A percentile compares a stretch with the other conserved stretches of the same genome.
phyloP scores from a whole-genome alignment of 2,888 invertebrate species.

The Stenolophus ochropezus region DNA sequence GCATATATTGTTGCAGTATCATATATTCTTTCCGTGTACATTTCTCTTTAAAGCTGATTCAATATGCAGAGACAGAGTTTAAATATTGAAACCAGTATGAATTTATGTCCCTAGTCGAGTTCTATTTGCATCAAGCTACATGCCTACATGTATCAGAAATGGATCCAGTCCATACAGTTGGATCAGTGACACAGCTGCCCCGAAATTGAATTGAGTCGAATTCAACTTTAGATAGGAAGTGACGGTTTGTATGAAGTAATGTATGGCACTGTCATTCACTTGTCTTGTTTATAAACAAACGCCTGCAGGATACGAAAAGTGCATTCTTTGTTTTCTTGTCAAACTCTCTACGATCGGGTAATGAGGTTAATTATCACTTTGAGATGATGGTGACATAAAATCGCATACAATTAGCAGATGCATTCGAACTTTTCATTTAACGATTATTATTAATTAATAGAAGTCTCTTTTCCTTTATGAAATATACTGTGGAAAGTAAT shows the following conservation, averaged over 20 bases:
- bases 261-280: slow-evolving; percentile 27
- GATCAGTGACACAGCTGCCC: not conserved
- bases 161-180: not conserved
- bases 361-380: too few relatives aligned
- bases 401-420: too few relatives aligned
- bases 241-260: slow-evolving; percentile 35
- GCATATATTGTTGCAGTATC: too few relatives aligned
- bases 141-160: slow-evolving; percentile 3
- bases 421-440: too few relatives aligned
- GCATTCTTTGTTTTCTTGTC: not conserved
- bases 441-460: too few relatives aligned
- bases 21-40: too few relatives aligned
- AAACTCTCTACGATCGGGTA: not conserved
- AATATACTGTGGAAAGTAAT: too few relatives aligned
- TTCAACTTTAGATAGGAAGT: slow-evolving; percentile 13
- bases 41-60: not conserved
- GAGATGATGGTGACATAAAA: too few relatives aligned
- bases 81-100: not conserved
- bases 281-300: slow-evolving; percentile 10
- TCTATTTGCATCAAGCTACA: slow-evolving; percentile 1
- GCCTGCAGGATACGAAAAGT: slow-evolving; percentile 2
- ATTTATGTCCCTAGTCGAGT: not conserved
- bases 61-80: not conserved
- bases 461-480: too few relatives aligned
- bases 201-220: slow-evolving; percentile 21